phyloP scores from a whole-genome alignment of 2,113 vertebrate genomes.

The Lepus timidus region DNA sequence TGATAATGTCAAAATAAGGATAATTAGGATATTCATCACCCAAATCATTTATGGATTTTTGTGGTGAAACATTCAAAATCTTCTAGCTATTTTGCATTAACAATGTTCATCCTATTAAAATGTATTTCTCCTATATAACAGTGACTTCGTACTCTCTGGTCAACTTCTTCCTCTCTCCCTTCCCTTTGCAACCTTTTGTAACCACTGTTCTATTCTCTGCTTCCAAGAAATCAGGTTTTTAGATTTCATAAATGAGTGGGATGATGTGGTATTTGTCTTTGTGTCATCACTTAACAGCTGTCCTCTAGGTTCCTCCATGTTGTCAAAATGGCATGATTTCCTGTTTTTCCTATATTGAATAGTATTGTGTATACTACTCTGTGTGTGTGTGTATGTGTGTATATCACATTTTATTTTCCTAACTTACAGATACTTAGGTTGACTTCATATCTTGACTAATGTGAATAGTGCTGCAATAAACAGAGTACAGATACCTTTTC shows the following conservation, averaged over 20 bases:
- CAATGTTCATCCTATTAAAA: neutral
- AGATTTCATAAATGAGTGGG: neutral
- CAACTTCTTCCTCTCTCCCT: neutral
- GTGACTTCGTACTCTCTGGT: too few species aligned
- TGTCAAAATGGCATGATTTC: neutral
- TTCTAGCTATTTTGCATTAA: neutral
- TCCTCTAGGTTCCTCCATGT: neutral
- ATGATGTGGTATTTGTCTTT: neutral
- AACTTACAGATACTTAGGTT: neutral
- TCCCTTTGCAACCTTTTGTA: too few species aligned
- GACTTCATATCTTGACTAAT: neutral
- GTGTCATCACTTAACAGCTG: neutral
- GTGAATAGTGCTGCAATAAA: neutral
- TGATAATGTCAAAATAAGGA: neutral
- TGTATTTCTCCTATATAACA: neutral
- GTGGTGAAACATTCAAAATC: neutral
- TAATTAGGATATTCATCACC: neutral
- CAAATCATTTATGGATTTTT: neutral
- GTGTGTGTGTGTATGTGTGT: neutral
- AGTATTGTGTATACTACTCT: neutral
- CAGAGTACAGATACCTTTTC: neutral
- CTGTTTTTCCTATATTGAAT: neutral
- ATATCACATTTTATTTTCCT: neutral
- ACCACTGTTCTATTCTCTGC: neutral
- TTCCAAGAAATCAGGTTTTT: neutral